Percentiles rank a stretch among this genome's conserved stretches.
These are phyloP conservation scores for Noctua janthe DNA, from an alignment of 2,888 invertebrate genomes.

Conservation along the genomic window DNA sequence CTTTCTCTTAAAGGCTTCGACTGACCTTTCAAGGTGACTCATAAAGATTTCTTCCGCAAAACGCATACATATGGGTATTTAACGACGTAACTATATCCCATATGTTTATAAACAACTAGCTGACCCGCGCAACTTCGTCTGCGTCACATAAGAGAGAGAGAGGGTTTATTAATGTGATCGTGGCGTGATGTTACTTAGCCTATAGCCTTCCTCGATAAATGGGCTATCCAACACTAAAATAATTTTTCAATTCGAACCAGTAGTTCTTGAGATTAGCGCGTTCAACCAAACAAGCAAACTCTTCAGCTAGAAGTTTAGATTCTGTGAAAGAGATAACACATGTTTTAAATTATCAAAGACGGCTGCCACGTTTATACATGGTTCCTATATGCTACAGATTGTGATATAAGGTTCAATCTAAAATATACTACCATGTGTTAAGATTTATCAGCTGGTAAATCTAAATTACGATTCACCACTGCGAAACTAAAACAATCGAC, in stretches of 20 bases:
- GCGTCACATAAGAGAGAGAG: no score
- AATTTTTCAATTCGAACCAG: no score
- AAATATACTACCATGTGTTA: background rate
- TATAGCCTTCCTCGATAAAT: no score
- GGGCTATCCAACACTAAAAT: no score
- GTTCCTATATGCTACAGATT: background rate
- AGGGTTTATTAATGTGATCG: no score
- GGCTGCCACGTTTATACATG: background rate
- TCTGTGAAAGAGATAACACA: conserved; percentile 25
- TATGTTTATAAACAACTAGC: conserved; percentile 37
- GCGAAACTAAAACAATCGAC: background rate
- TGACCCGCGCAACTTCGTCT: no score
- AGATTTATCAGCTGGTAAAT: conserved; percentile 7
- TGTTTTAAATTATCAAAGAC: conserved; percentile 38
- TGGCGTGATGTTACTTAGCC: no score
- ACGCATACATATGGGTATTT: conserved; percentile 23
- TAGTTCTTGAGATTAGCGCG: no score
- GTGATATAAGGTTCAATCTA: background rate
- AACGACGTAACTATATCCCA: conserved; percentile 17
- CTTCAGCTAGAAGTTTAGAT: background rate
- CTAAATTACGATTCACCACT: background rate
- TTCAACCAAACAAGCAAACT: no score
- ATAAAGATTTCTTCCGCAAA: conserved; percentile 58
- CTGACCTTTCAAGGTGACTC: conserved; percentile 55
- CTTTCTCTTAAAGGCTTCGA: conserved; percentile 26